phyloP scores from a whole-genome alignment of 2,113 vertebrate species.

The Ceratotherium simum region DNA sequence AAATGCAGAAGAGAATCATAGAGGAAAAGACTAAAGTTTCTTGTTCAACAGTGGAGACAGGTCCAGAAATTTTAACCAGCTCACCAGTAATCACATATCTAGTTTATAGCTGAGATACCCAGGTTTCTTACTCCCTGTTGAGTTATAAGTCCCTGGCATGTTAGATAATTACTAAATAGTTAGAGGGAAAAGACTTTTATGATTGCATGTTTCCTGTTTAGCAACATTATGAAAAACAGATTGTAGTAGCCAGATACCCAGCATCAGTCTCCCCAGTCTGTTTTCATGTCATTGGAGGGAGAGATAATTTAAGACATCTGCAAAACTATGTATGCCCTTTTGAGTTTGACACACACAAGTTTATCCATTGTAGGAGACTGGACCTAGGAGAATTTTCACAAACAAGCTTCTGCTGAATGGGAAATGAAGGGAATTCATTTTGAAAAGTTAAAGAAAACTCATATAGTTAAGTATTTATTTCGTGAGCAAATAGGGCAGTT shows the following conservation, averaged over 20 bases:
- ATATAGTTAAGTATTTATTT: constrained; percentile 18
- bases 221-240: constrained; percentile 3
- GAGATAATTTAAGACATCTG: not conserved
- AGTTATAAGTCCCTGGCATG: not conserved
- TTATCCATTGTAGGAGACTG: not conserved
- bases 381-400: constrained; percentile 14
- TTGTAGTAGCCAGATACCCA: not conserved
- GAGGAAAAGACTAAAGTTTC: not conserved
- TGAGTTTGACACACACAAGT: not conserved
- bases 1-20: not conserved
- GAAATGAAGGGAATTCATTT: constrained; percentile 5
- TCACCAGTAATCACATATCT: not conserved
- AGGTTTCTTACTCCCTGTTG: not conserved
- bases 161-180: constrained; percentile 9
- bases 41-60: constrained; percentile 19
- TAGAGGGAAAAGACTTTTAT: not conserved
- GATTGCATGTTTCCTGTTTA: not conserved
- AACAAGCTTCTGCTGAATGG: not conserved
- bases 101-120: not conserved
- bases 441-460: constrained; percentile 40
- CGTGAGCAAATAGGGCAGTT: not conserved
- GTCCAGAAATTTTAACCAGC: not conserved
- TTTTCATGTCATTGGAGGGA: constrained; percentile 29
- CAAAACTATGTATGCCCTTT: not conserved
- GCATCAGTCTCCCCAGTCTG: not conserved